A percentile compares a stretch with the other conserved stretches of the same genome.
These are phyloP conservation scores for Labeo rohita DNA, from an alignment of 2,113 vertebrate genomes.

Conservation along the genomic window DNA sequence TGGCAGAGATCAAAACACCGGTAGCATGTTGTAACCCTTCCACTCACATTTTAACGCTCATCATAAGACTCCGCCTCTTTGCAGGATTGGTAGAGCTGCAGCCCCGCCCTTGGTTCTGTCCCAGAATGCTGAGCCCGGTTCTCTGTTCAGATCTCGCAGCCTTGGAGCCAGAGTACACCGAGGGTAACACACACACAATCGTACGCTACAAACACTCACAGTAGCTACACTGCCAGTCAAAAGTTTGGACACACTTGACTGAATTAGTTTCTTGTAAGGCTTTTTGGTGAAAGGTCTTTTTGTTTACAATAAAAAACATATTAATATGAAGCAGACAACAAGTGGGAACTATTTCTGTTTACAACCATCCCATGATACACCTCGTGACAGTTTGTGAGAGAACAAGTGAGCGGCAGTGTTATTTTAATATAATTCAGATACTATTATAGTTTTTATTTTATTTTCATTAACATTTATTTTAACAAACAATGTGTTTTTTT, in stretches of 20 bases:
- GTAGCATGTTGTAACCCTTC: neutral
- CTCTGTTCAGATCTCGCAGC: constrained; percentile 56
- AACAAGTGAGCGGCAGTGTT: neutral
- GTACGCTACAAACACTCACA: neutral
- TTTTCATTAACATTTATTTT: neutral
- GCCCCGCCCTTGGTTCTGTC: constrained; percentile 39
- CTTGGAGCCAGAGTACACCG: constrained; percentile 59
- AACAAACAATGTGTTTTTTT: too few relatives aligned
- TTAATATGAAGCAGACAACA: neutral
- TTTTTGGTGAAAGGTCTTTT: constrained; percentile 3
- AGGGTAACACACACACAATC: constrained; percentile 42
- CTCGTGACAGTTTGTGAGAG: neutral
- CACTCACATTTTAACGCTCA: neutral
- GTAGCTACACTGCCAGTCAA: neutral
- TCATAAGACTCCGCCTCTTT: constrained; percentile 25
- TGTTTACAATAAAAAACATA: neutral
- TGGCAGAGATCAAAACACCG: neutral
- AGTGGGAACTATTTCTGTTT: neutral
- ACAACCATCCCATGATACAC: neutral
- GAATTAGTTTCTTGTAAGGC: neutral
- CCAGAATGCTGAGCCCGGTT: constrained; percentile 58
- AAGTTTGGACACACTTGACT: neutral
- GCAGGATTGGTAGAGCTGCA: constrained; percentile 56
- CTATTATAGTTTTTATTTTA: neutral
- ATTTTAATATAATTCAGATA: neutral